These are phyloP conservation scores for Pandion haliaetus DNA, from an alignment of 2,113 vertebrate genomes.

Conservation along the genomic window DNA sequence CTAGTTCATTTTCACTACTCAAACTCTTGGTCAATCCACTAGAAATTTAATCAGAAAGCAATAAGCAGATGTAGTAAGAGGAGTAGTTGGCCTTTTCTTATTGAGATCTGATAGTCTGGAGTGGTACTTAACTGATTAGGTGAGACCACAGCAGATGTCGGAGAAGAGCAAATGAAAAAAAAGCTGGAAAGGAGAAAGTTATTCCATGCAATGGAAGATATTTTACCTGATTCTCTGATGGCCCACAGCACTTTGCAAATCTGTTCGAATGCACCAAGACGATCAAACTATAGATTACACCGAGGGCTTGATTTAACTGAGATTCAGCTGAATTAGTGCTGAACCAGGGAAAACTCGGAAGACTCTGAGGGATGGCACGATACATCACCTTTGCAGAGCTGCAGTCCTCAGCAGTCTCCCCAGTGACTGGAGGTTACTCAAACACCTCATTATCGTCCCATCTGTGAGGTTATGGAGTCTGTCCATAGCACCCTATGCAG, in stretches of 20 bases:
- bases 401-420: not conserved
- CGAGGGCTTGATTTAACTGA: not conserved
- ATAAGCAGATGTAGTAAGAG: not conserved
- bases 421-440: not conserved
- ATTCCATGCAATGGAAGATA: not conserved
- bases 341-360: not conserved
- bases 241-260: not conserved
- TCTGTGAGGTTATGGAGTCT: not conserved
- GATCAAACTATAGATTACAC: not conserved
- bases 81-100: not conserved
- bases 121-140: not conserved
- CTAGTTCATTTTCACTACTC: conserved; percentile 18
- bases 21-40: conserved; percentile 25
- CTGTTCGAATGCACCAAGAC: not conserved
- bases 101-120: not conserved
- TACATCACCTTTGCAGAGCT: not conserved
- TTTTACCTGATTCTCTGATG: not conserved
- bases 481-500: rapidly evolving
- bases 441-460: not conserved
- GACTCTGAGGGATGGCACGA: not conserved
- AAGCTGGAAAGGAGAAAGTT: not conserved
- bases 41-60: conserved; percentile 46
- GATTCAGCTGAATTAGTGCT: not conserved
- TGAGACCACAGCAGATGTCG: not conserved
- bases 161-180: not conserved